These are phyloP conservation scores for Musca vetustissima DNA, from an alignment of 1,140 invertebrate species.

Conservation along the genomic window DNA sequence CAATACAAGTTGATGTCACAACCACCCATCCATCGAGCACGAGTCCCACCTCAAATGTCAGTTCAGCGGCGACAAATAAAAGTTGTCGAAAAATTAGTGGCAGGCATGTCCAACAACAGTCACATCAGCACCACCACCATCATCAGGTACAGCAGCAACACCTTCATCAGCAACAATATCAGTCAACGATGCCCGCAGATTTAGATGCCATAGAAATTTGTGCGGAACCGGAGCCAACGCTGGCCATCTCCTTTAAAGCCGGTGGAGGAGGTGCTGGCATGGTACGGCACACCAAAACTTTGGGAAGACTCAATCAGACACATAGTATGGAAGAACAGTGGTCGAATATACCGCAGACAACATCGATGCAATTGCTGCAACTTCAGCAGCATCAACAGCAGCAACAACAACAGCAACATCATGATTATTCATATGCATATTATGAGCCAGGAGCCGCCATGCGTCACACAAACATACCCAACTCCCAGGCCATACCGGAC, in stretches of 20 bases:
- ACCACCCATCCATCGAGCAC: conserved; percentile 14
- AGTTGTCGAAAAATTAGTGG: conserved; percentile 8
- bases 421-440: conserved; percentile 74
- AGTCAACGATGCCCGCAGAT: conserved; percentile 35
- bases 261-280: conserved; percentile 11
- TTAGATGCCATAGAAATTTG: conserved; percentile 52
- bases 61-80: neutral
- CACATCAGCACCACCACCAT: conserved; percentile 12
- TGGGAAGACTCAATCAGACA: conserved; percentile 31
- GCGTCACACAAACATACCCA: conserved; percentile 63
- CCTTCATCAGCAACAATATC: conserved; percentile 13
- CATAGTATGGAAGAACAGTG: conserved; percentile 27
- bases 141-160: conserved; percentile 11
- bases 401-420: conserved; percentile 31
- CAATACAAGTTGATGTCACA: conserved; percentile 18
- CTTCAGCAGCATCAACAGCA: conserved; percentile 28
- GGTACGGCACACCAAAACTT: conserved; percentile 36
- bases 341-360: conserved; percentile 33
- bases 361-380: conserved; percentile 27
- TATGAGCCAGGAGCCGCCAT: conserved; percentile 67
- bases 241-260: conserved; percentile 13
- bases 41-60: conserved; percentile 9
- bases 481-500: conserved; percentile 58
- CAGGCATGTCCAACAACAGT: conserved; percentile 1
- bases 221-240: conserved; percentile 34